Base-by-base conservation (phyloP, 2,888 invertebrate species). In the Drosophila paramelanica region DNA sequence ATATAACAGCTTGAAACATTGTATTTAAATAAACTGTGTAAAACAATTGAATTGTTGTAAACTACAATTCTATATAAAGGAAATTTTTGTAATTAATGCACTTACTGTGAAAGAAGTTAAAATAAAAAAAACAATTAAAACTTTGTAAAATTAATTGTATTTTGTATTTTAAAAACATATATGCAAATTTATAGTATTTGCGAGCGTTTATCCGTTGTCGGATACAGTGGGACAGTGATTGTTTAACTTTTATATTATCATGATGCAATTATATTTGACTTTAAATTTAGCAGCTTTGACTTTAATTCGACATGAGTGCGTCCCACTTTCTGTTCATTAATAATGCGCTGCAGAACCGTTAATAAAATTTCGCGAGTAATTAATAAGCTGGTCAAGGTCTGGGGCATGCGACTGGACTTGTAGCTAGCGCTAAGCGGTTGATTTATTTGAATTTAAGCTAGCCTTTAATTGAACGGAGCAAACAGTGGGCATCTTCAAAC, bases 381-480 rank as follows among this genome's bases (percentile, higher is more conserved):
- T 87, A 84, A 87, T 78, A 72, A 65, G 50, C 55, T 58, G 56
- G 47, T 11, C 41, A 11, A 39, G 14, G 23, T 23, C 33, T 14
- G 58, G 43, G 49, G 27, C 31, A 17, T 31, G 0, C 2, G 7
- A 8, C 7, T 25, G 25, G 43, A 31, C 55, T 60, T 73, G 60
- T 55, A 53, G 59, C 56, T 59, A 53, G 59, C 65, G 56, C 39
- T 65, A 69, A 74, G 57, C 66, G 49, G 42, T 72, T 79, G 79
- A 81, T 72, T 81, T 81, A 81, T 81, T 84, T 72, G 59, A 67
- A 72, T 78, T 67, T 67, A 55, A 77, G 53, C 43, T 25, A 36
- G 50, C 49, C 49, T 47, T 36, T 42, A 60, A 51, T 60, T 65
- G 59, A 71, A 62, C 60, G 67, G 53, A 86, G 67, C 70, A 73